Evolutionary conservation across 35 echinoderm and acorn worm species (phyloP).

Genomic region (Acanthaster planci): DNA sequence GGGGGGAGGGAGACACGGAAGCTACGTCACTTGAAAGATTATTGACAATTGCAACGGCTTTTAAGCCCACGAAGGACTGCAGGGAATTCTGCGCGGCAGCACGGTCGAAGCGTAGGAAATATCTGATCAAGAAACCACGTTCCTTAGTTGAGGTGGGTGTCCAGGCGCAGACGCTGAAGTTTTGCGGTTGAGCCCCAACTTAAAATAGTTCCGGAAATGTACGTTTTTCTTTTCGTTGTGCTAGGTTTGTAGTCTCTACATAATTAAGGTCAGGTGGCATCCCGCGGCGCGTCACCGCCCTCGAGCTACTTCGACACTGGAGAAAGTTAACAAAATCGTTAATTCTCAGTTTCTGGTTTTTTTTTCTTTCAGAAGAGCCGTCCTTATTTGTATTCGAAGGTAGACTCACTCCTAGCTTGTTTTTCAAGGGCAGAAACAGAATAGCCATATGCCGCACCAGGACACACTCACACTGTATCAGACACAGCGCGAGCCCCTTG

Average conservation of each 20-base stretch:
- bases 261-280: background rate
- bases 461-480: background rate
- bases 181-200: background rate
- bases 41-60: background rate
- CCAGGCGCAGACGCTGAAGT: no score
- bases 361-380: no score
- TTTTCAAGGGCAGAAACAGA: no score
- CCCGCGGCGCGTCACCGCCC: background rate
- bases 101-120: conserved; percentile 5
- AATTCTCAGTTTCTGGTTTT: no score
- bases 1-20: background rate
- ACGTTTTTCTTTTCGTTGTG: background rate
- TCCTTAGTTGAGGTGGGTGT: no score
- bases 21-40: background rate
- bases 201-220: conserved; percentile 22
- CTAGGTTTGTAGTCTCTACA: background rate
- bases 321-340: no score
- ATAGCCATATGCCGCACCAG: no score
- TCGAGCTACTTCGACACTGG: no score
- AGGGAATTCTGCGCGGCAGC: background rate
- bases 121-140: conserved; percentile 1
- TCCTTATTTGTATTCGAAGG: no score
- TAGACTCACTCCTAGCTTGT: no score
- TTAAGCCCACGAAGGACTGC: background rate
- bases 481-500: background rate